Evolutionary conservation across 2,888 invertebrate genomes (phyloP).

Genomic region (Apodemia duryi): DNA sequence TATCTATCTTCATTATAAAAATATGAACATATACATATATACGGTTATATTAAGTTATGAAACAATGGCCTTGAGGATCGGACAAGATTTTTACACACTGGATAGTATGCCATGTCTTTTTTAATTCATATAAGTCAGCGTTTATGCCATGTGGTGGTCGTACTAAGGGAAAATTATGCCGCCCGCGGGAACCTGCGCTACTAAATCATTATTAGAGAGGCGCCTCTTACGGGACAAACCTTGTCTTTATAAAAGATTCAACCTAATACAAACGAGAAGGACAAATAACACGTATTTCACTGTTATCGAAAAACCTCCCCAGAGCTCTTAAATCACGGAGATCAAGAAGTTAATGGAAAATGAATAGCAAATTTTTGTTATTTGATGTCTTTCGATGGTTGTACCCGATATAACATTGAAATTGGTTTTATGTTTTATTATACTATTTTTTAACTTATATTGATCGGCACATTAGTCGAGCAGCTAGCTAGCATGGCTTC

Average conservation of each 20-base stretch:
- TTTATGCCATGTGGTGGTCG: slow-evolving; percentile 34
- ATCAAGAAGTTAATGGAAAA: slow-evolving; percentile 15
- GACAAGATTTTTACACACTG: too few species aligned
- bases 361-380: slow-evolving; percentile 5
- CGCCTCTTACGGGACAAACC: slow-evolving; percentile 51
- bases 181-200: slow-evolving; percentile 61
- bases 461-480: too few species aligned
- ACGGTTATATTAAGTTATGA: too few species aligned
- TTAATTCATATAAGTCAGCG: neutral
- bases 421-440: neutral
- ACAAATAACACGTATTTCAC: slow-evolving; percentile 41
- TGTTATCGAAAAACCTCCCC: slow-evolving; percentile 39
- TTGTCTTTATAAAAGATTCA: slow-evolving; percentile 75
- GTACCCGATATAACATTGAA: neutral
- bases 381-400: neutral
- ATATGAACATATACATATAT: too few species aligned
- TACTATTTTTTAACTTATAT: neutral
- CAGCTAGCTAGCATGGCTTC: too few species aligned
- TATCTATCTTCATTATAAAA: too few species aligned
- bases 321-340: slow-evolving; percentile 18
- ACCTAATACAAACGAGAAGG: slow-evolving; percentile 64
- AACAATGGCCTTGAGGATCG: too few species aligned
- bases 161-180: slow-evolving; percentile 71
- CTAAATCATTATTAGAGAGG: slow-evolving; percentile 72
- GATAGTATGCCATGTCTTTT: neutral